Evolutionary conservation across 2,797 vertebrate genomes (phyloP).

Genomic region (Austrolebias charrua): DNA sequence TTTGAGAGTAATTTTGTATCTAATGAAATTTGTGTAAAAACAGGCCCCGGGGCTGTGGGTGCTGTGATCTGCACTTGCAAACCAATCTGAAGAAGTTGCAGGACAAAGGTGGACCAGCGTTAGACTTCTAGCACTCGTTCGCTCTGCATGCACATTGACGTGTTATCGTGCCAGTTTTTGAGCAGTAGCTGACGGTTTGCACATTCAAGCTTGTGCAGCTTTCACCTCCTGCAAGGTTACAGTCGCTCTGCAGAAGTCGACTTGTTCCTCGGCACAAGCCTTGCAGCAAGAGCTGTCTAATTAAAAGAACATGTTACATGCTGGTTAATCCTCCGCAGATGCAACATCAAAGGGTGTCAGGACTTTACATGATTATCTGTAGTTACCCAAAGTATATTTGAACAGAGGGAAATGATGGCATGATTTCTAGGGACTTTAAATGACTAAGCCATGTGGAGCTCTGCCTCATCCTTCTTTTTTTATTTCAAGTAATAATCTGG

Average conservation of each 20-base stretch:
- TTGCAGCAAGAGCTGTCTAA: constrained; percentile 62
- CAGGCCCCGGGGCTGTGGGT: not conserved
- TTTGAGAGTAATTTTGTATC: constrained; percentile 8
- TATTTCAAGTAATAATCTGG: constrained; percentile 45
- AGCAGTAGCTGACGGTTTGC: constrained; percentile 6
- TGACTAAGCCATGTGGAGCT: constrained; percentile 47
- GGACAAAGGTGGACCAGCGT: constrained; percentile 3
- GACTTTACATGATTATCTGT: constrained; percentile 47
- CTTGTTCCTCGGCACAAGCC: constrained; percentile 43
- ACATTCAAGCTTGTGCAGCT: constrained; percentile 19
- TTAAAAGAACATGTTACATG: constrained; percentile 70
- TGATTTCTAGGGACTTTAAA: constrained; percentile 45
- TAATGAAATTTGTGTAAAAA: not conserved
- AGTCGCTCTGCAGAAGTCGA: constrained; percentile 40
- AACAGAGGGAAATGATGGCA: constrained; percentile 47
- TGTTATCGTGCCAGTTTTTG: constrained; percentile 21
- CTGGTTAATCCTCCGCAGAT: constrained; percentile 66
- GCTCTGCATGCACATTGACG: not conserved
- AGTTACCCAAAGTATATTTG: constrained; percentile 55
- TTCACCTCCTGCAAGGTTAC: constrained; percentile 45
- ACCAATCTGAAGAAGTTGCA: constrained; percentile 1
- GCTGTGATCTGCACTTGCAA: constrained; percentile 7
- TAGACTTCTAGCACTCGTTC: not conserved
- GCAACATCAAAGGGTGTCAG: constrained; percentile 64
- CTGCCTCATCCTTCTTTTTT: constrained; percentile 6